Base-by-base conservation (phyloP, 2,888 invertebrate genomes). In the Polymixis flavicincta region DNA sequence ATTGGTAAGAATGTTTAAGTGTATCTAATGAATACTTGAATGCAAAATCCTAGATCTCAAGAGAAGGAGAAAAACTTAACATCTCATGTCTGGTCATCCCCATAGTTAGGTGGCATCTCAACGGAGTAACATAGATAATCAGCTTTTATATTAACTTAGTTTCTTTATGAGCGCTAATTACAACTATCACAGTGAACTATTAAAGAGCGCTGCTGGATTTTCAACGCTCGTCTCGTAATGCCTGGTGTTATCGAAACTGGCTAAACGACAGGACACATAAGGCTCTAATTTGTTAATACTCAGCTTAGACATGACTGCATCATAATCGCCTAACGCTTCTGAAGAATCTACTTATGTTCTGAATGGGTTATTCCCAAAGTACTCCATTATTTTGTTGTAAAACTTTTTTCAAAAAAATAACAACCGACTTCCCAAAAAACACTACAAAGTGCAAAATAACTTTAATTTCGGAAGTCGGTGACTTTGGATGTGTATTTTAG, bases 1-100 rank as follows among this genome's bases (percentile, higher is more conserved):
- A 96, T 98, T 78, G 97, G 98, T 98, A 91, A 86, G 85, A 84
- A n/a, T n/a, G n/a, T n/a, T n/a, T n/a, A n/a, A n/a, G n/a, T n/a
- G n/a, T n/a, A n/a, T n/a, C n/a, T n/a, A n/a, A n/a, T n/a, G n/a
- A 48, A 48, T 28, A 48, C 25, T 69, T 7, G 22, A n/a, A 11
- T 11, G 19, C 9, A 4, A 19, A 22, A 5, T 37, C 22, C 19
- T 7, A 70, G 28, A 55, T 19, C 32, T n/a, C 45, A 19, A 19
- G 22, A 70, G n/a, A 54, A 13, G 13, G 5, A 54, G 11, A 19
- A 54, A 42, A 28, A 8, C 50, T 48, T 48, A 11, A 52, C 52
- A 45, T 45, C 42, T 45, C 19, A 22, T 14, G 19, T 37, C 14
- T 14, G 13, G 13, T 67, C 1, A n/a, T 19, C n/a, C 2, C n/a